phyloP scores from a whole-genome alignment of 2,888 invertebrate genomes.

The Allophyes oxyacanthae region DNA sequence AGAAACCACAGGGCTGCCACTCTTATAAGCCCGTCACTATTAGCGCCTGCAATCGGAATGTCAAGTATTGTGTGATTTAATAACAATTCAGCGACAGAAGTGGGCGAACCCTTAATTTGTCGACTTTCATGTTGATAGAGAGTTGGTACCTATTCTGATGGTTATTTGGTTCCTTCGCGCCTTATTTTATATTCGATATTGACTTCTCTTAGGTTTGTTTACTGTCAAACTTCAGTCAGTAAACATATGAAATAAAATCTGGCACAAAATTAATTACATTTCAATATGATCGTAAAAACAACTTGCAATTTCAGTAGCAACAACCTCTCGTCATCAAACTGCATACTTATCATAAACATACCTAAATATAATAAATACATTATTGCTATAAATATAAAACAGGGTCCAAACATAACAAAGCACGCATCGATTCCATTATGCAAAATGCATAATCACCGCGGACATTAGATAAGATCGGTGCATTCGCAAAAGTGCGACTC shows the following conservation, averaged over 20 bases:
- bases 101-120: conserved; percentile 49
- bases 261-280: conserved; percentile 14
- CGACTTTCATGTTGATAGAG: conserved; percentile 47
- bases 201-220: too few relatives aligned
- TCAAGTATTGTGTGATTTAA: conserved; percentile 57
- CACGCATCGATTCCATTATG: conserved; percentile 53
- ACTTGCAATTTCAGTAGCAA: conserved; percentile 31
- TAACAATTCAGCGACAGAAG: conserved; percentile 56
- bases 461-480: conserved; percentile 75
- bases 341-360: conserved; percentile 28
- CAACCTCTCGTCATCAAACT: conserved; percentile 45
- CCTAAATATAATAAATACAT: conserved; percentile 36
- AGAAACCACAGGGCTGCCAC: conserved; percentile 55
- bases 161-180: background rate
- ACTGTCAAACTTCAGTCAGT: too few relatives aligned
- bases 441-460: conserved; percentile 78
- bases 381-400: conserved; percentile 45
- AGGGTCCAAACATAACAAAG: conserved; percentile 47
- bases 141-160: conserved; percentile 12
- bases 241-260: background rate
- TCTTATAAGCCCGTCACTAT: conserved; percentile 41
- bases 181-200: too few relatives aligned
- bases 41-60: conserved; percentile 34
- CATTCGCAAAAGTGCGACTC: conserved; percentile 62
- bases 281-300: conserved; percentile 37